Percentiles rank a stretch among this genome's conserved stretches.
Conservation (phyloP, 2,113 vertebrate species). For the Centropristis striata region DNA sequence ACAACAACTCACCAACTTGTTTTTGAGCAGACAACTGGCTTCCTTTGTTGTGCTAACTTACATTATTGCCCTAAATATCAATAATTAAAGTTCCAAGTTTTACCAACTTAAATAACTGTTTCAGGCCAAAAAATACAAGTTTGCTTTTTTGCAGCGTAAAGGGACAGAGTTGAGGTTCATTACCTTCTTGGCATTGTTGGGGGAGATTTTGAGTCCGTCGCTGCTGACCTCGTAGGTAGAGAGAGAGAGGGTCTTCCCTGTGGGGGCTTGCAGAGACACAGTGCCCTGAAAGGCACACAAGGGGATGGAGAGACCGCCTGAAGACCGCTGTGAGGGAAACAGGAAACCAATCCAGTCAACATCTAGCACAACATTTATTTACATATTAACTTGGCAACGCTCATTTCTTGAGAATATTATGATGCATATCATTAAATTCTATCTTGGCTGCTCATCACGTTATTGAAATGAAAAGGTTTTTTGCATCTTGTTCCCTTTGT, state of each 20-base stretch:
- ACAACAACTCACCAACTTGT: too few species aligned
- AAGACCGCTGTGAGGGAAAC: slow-evolving; percentile 85
- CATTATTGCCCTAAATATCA: too few species aligned
- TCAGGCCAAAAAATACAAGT: too few species aligned
- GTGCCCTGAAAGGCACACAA: slow-evolving; percentile 97
- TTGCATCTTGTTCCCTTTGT: slow-evolving; percentile 14
- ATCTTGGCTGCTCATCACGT: not conserved
- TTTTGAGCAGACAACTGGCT: too few species aligned
- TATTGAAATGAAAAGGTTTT: slow-evolving; percentile 2
- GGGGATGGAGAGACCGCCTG: slow-evolving; percentile 90
- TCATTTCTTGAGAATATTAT: not conserved
- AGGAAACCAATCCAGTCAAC: not conserved
- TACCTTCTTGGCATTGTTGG: slow-evolving; percentile 87
- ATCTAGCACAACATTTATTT: not conserved
- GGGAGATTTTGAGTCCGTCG: slow-evolving; percentile 92
- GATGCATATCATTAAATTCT: not conserved
- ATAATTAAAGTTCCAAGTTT: too few species aligned
- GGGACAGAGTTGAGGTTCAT: not conserved
- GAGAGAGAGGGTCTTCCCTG: slow-evolving; percentile 94
- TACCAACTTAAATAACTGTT: too few species aligned
- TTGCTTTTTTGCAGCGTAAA: too few species aligned
- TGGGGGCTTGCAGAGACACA: slow-evolving; percentile 94
- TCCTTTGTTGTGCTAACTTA: too few species aligned
- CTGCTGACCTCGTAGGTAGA: slow-evolving; percentile 98
- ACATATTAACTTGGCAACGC: not conserved